Conservation (phyloP, 2,797 vertebrate genomes). For the Pteronotus mesoamericanus region DNA sequence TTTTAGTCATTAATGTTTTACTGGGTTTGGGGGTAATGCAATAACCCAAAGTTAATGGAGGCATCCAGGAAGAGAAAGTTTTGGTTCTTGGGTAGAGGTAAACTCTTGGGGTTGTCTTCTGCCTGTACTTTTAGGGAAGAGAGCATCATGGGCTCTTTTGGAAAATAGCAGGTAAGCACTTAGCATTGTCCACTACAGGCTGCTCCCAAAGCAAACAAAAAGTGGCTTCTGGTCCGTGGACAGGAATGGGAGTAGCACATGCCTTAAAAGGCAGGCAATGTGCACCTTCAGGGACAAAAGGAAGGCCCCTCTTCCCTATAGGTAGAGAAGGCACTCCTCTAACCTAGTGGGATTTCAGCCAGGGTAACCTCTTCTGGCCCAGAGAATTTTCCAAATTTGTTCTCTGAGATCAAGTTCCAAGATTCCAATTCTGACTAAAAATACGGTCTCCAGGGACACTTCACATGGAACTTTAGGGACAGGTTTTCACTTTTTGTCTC, state of each 20-base stretch:
- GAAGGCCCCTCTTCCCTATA: not conserved
- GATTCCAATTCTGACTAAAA: not conserved
- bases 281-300: not conserved
- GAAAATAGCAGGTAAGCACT: not conserved
- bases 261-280: not conserved
- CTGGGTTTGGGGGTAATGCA: not conserved
- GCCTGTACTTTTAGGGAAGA: not conserved
- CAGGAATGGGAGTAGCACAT: not conserved
- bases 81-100: not conserved
- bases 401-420: not conserved
- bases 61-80: not conserved
- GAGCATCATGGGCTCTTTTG: not conserved
- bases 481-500: not conserved
- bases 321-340: not conserved
- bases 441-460: not conserved
- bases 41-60: not conserved
- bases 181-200: not conserved
- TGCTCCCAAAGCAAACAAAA: not conserved
- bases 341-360: not conserved
- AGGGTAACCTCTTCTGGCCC: not conserved
- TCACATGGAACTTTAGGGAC: not conserved
- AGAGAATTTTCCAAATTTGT: conserved; percentile 18
- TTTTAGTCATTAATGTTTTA: conserved; percentile 8
- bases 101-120: not conserved
- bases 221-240: not conserved